A percentile compares a stretch with the other conserved stretches of the same genome.
Evolutionary conservation across 2,888 invertebrate genomes (phyloP).

Genomic region (Erebia epiphron): DNA sequence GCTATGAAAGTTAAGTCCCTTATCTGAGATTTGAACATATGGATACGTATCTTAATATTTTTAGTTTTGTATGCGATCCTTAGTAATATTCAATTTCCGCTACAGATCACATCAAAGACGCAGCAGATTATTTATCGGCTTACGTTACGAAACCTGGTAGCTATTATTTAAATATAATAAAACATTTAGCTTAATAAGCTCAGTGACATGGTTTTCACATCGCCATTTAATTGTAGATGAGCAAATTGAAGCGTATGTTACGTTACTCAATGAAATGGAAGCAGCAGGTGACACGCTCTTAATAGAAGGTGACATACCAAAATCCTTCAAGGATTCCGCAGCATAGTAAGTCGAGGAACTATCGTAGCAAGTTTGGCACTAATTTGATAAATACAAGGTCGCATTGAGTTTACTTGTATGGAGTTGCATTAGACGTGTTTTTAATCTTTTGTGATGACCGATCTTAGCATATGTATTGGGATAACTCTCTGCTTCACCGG

Average conservation of each 20-base stretch:
- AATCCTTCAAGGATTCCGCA: constrained; percentile 62
- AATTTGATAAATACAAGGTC: background rate
- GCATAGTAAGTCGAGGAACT: constrained; percentile 56
- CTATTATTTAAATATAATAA: background rate
- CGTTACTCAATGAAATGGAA: constrained; percentile 67
- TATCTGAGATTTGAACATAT: too few species aligned
- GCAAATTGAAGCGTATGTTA: constrained; percentile 64
- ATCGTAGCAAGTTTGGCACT: too few species aligned
- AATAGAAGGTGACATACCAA: constrained; percentile 61
- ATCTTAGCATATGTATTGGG: too few species aligned
- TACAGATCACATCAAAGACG: constrained; percentile 64
- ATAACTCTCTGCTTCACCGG: too few species aligned
- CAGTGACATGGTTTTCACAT: too few species aligned
- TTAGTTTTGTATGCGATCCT: background rate
- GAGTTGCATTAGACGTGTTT: too few species aligned
- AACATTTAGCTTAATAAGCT: background rate
- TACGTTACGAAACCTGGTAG: constrained; percentile 64
- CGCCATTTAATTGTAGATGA: constrained; percentile 49
- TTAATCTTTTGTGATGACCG: too few species aligned
- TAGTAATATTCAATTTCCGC: constrained; percentile 22
- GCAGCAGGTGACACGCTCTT: constrained; percentile 55
- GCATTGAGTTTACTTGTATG: too few species aligned
- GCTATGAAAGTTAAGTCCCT: constrained; percentile 62
- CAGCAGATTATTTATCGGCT: constrained; percentile 61
- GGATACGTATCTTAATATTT: background rate